Conservation (phyloP, 2,113 vertebrate genomes). For the Bubalus kerabau region DNA sequence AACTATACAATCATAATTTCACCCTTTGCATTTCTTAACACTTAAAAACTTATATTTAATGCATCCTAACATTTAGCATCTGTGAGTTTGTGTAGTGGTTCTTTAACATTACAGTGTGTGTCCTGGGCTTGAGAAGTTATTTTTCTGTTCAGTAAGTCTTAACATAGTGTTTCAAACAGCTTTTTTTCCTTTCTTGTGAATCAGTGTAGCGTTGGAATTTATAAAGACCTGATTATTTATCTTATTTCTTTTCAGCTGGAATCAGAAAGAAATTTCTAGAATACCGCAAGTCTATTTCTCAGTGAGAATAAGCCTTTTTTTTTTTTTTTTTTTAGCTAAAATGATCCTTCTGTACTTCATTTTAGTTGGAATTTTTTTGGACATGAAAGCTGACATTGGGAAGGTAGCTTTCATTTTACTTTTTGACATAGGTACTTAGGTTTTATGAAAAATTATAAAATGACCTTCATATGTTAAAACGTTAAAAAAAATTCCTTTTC, state of each 20-base stretch:
- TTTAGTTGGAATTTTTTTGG: background rate
- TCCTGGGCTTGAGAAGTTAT: background rate
- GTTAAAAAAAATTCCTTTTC: background rate
- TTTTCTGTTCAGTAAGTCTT: conserved; percentile 9
- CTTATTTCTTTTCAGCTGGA: background rate
- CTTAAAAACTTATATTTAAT: background rate
- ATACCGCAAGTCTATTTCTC: background rate
- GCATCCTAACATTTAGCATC: background rate
- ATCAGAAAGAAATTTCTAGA: conserved; percentile 27
- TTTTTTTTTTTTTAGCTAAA: background rate
- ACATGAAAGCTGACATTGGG: background rate
- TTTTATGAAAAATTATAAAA: conserved; percentile 37
- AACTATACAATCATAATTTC: background rate
- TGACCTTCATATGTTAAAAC: conserved; percentile 34
- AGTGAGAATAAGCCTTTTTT: background rate
- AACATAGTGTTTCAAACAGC: background rate
- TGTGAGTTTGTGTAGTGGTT: background rate
- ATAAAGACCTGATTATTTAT: conserved; percentile 5
- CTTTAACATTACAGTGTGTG: background rate
- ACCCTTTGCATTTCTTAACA: background rate
- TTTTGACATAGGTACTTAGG: conserved; percentile 22
- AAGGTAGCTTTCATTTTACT: conserved; percentile 18
- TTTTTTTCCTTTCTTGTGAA: background rate
- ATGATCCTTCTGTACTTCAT: conserved; percentile 11
- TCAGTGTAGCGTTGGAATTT: conserved; percentile 17